Base-by-base conservation (phyloP, 2,113 vertebrate species). In the Saiga tatarica region DNA sequence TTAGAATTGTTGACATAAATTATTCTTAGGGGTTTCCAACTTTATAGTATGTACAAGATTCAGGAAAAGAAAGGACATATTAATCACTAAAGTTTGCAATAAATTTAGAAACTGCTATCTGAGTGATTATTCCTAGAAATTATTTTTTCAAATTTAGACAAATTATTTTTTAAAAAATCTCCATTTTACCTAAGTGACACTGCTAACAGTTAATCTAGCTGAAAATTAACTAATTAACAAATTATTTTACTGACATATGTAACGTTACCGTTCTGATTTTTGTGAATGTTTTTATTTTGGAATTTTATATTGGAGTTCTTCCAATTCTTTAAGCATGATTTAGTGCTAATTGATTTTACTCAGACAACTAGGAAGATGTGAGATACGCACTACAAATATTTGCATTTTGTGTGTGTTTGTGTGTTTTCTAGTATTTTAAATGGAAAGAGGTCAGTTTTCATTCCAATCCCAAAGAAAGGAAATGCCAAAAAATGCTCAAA, bases 211-310 rank as follows among this genome's bases (percentile, higher is more conserved):
- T 86, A 85, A 84, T 64, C n/a, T 45, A 82, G 23, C 26, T 82
- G 39, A 94, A 94, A 94, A 90, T 83, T 92, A 94, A 59, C 53
- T 87, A 94, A 89, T 85, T 91, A 39, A 74, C 30, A 74, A 23
- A 21, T 83, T 28, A 13, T 28, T 95, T 96, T 67, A 45, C n/a
- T 11, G 92, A 39, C 6, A 82, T 17, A 52, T 3, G 2, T 28
- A 6, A 33, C 26, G 23, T 82, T 74, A 50, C 30, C 3, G 42
- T 62, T 93, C 30, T 53, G n/a, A 52, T 60, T 84, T 93, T 89
- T 87, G 67, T 10, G 7, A 86, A 47, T 87, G 6, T 79, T 90
- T 96, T 87, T n/a, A 76, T 96, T 87, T 78, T 60, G 30, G 39
- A 59, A 7, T 2, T 47, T 39, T 71, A 64, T 94, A 52, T 78